These are phyloP conservation scores for Pachliopta kotzebuea DNA, from an alignment of 2,888 invertebrate genomes.

Conservation along the genomic window DNA sequence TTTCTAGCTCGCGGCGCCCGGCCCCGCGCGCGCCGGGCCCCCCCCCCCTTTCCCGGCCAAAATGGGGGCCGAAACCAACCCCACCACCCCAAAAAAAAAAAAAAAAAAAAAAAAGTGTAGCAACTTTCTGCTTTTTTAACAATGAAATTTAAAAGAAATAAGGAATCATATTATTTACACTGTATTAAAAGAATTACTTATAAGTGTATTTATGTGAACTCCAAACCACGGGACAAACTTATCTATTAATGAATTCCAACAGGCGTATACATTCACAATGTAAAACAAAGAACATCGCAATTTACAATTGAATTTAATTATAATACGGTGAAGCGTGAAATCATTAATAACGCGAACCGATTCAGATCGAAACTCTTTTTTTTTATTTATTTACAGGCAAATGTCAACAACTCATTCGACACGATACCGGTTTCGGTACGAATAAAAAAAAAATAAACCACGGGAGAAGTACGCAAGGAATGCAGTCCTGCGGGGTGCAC, in stretches of 20 bases:
- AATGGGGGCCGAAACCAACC: too few species aligned
- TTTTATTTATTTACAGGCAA: conserved; percentile 30
- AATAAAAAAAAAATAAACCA: conserved; percentile 42
- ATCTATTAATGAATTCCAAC: conserved; percentile 2
- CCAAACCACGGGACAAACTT: background rate
- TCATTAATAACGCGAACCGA: conserved; percentile 17
- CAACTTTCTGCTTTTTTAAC: too few species aligned
- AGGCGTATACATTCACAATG: background rate
- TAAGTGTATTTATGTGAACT: too few species aligned
- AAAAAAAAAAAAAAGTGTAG: too few species aligned
- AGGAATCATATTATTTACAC: too few species aligned
- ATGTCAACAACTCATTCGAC: conserved; percentile 46
- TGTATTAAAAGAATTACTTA: too few species aligned
- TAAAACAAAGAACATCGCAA: background rate
- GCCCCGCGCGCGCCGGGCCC: too few species aligned
- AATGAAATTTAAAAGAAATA: too few species aligned
- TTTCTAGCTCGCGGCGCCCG: too few species aligned
- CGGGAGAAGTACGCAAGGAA: conserved; percentile 41
- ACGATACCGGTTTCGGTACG: conserved; percentile 53
- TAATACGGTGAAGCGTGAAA: conserved; percentile 6
- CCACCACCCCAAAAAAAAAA: too few species aligned
- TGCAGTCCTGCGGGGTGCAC: conserved; percentile 38
- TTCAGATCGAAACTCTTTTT: conserved; percentile 20
- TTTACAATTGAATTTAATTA: conserved; percentile 12
- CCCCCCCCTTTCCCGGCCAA: too few species aligned